phyloP scores from a whole-genome alignment of 2,113 vertebrate species.

The Ceratotherium simum region DNA sequence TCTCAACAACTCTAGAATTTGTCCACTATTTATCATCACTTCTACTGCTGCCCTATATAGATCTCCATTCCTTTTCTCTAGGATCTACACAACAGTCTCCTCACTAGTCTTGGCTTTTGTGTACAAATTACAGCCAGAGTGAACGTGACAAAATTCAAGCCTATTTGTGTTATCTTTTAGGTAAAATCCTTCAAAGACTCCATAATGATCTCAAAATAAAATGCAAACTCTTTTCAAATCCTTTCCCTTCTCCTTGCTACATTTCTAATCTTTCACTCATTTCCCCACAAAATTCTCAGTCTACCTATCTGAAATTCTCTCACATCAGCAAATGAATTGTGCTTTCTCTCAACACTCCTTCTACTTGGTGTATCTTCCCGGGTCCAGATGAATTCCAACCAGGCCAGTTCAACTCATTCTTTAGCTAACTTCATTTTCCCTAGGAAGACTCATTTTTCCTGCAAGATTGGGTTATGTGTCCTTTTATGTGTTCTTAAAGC shows the following conservation, averaged over 20 bases:
- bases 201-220: not conserved
- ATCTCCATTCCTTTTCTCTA: not conserved
- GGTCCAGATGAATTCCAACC: not conserved
- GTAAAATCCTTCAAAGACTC: not conserved
- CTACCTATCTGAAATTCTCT: not conserved
- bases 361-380: not conserved
- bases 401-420: not conserved
- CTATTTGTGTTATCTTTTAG: not conserved
- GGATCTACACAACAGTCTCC: not conserved
- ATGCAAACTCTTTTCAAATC: not conserved
- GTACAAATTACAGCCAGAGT: not conserved
- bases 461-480: not conserved
- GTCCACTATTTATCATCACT: not conserved
- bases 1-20: not conserved
- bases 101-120: not conserved
- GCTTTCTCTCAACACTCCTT: not conserved
- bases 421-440: not conserved
- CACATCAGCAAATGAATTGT: not conserved
- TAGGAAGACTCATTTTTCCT: not conserved
- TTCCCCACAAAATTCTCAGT: not conserved
- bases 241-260: not conserved
- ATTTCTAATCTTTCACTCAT: not conserved
- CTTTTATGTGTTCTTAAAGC: not conserved
- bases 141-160: not conserved
- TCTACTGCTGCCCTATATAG: not conserved